A percentile compares a stretch with the other conserved stretches of the same genome.
phyloP scores from a whole-genome alignment of 2,113 vertebrate genomes.

The Neomonachus schauinslandi region DNA sequence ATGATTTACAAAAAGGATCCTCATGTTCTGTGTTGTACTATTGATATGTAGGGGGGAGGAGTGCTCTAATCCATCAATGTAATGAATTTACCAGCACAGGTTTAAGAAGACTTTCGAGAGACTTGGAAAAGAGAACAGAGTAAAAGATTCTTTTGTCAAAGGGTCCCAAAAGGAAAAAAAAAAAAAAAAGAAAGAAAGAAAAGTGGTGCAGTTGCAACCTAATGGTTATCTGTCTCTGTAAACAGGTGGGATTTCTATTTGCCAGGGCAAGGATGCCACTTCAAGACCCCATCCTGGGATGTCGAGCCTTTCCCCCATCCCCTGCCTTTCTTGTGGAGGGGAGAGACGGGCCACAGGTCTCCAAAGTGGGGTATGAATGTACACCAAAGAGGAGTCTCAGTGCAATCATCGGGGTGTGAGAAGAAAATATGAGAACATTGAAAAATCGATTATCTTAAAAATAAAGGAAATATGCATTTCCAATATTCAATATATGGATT shows the following conservation, averaged over 20 bases:
- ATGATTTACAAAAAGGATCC: neutral
- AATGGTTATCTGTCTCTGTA: neutral
- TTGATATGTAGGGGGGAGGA: neutral
- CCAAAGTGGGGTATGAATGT: neutral
- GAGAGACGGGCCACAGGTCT: neutral
- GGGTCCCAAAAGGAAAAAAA: neutral
- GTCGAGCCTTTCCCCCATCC: neutral
- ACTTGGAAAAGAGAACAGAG: neutral
- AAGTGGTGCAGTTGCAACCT: neutral
- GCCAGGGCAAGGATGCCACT: neutral
- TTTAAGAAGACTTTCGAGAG: neutral
- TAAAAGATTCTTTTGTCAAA: conserved; percentile 36
- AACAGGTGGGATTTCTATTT: neutral
- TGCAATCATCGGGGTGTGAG: neutral
- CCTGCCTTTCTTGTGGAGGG: neutral
- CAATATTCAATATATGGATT: neutral
- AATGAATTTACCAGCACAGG: neutral
- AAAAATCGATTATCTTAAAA: neutral
- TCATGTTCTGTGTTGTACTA: neutral
- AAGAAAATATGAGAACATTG: neutral
- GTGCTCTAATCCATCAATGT: neutral
- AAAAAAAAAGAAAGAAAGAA: too few species aligned
- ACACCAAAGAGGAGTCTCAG: neutral
- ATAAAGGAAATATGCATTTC: neutral
- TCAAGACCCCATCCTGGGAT: neutral